A percentile compares a stretch with the other conserved stretches of the same genome.
Conservation (phyloP, 2,113 vertebrate species). For the Antidorcas marsupialis region DNA sequence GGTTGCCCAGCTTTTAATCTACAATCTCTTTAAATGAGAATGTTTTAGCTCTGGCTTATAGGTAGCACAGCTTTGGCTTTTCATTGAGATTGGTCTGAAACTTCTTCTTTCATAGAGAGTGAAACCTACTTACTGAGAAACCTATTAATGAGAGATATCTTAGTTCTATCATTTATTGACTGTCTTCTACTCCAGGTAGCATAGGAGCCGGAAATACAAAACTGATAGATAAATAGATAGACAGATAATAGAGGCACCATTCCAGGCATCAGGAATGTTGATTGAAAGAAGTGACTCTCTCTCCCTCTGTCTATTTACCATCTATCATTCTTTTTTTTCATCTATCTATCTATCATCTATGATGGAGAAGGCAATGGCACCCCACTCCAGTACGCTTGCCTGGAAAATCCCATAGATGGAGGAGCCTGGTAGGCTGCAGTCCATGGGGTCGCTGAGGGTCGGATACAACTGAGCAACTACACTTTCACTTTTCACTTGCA, state of each 20-base stretch:
- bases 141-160: not conserved
- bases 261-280: not conserved
- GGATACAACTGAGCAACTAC: too few species aligned
- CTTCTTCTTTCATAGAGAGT: not conserved
- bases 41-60: not conserved
- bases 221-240: not conserved
- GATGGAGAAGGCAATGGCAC: not conserved
- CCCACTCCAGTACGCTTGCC: too few species aligned
- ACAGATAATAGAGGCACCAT: not conserved
- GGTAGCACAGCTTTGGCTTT: not conserved
- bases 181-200: not conserved
- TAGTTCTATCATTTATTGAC: not conserved
- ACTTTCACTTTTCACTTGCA: too few species aligned
- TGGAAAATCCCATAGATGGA: too few species aligned
- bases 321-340: not conserved
- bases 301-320: not conserved
- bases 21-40: not conserved
- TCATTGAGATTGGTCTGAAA: not conserved
- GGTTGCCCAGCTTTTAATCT: not conserved
- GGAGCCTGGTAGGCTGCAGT: too few species aligned
- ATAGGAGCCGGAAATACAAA: not conserved
- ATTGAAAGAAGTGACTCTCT: not conserved
- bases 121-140: not conserved
- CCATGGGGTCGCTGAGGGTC: too few species aligned
- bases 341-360: not conserved